Conservation (phyloP, 2,797 vertebrate genomes). For the Falco peregrinus region DNA sequence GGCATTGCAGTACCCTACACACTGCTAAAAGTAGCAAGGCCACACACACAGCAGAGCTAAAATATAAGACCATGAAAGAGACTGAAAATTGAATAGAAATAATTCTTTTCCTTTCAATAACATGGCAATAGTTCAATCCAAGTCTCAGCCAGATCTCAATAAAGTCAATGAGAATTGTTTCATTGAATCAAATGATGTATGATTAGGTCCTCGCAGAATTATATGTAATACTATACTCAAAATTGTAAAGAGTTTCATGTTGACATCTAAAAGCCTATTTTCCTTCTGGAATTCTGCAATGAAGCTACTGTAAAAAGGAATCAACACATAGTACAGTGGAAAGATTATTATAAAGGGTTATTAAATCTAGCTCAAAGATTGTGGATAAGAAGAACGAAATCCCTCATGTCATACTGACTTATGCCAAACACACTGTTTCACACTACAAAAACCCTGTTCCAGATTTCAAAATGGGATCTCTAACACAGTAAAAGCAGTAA, state of each 20-base stretch:
- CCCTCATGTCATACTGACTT: not conserved
- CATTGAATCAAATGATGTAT: not conserved
- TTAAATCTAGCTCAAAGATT: not conserved
- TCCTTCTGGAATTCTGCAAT: slow-evolving; percentile 41
- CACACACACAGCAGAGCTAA: not conserved
- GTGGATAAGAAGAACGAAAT: not conserved
- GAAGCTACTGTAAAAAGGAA: not conserved
- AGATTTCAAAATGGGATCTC: not conserved
- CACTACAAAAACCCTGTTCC: not conserved
- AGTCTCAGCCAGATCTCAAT: not conserved
- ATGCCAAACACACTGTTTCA: not conserved
- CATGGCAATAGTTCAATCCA: not conserved
- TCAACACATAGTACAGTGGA: not conserved
- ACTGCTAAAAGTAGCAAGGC: not conserved
- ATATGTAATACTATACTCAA: not conserved
- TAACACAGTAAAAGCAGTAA: not conserved
- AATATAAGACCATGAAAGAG: not conserved
- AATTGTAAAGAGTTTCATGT: not conserved
- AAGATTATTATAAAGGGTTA: not conserved
- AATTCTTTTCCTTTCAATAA: not conserved
- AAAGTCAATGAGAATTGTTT: slow-evolving; percentile 24
- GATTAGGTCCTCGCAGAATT: slow-evolving; percentile 30
- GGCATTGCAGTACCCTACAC: rapidly evolving
- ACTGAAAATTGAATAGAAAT: not conserved
- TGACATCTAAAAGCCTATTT: slow-evolving; percentile 45